These are phyloP conservation scores for Caradrina kadenii DNA, from an alignment of 2,888 invertebrate species.

Conservation along the genomic window DNA sequence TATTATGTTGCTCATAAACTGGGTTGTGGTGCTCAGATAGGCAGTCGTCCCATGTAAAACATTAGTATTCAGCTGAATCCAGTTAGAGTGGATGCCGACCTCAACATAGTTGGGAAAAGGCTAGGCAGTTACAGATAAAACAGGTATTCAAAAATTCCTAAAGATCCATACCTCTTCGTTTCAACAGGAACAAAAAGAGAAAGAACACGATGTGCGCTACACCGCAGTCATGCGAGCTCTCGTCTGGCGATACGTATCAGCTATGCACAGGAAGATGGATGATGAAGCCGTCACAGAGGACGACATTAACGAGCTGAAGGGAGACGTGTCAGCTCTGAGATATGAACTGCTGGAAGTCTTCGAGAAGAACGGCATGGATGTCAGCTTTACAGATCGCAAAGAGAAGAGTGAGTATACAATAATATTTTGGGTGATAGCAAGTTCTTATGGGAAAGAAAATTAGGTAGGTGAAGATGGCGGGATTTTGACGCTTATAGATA, in stretches of 20 bases:
- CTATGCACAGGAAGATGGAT: constrained; percentile 95
- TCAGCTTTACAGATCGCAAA: constrained; percentile 93
- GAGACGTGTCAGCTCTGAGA: constrained; percentile 97
- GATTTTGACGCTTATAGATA: no score
- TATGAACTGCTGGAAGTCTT: constrained; percentile 98
- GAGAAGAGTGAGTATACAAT: constrained; percentile 91
- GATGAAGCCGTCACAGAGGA: constrained; percentile 97
- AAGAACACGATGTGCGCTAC: constrained; percentile 93
- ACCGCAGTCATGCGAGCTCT: constrained; percentile 96
- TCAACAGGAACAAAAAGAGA: constrained; percentile 90
- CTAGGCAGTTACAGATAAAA: no score
- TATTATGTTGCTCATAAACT: no score
- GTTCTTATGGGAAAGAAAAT: no score
- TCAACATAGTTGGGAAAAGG: no score
- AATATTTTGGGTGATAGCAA: not conserved
- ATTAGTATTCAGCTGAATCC: no score
- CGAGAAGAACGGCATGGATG: constrained; percentile 96
- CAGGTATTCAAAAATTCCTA: no score
- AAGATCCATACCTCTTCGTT: no score
- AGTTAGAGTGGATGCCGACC: no score
- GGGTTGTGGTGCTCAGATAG: no score
- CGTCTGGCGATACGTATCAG: constrained; percentile 97
- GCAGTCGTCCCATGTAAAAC: no score
- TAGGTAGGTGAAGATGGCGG: no score
- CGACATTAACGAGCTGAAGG: constrained; percentile 97